phyloP scores from a whole-genome alignment of 2,888 invertebrate genomes.

The Volucella inanis region DNA sequence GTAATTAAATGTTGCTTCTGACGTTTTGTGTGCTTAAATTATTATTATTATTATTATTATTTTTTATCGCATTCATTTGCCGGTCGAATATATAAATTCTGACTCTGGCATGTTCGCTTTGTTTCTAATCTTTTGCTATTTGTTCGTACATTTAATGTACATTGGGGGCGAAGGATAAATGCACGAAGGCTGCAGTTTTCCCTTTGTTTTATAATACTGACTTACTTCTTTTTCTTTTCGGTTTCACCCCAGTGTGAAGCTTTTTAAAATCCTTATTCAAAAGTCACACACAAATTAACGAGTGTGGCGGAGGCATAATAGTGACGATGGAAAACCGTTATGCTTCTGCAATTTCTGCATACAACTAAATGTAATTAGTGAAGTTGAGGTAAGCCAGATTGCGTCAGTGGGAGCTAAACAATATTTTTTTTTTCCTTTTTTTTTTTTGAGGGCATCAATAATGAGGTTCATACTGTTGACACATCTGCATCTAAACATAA shows the following conservation, averaged over 20 bases:
- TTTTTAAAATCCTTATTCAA: conserved; percentile 24
- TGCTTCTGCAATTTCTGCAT: conserved; percentile 57
- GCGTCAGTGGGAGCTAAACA: conserved; percentile 22
- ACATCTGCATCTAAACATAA: too few species aligned
- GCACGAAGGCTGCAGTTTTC: conserved; percentile 18
- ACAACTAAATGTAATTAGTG: conserved; percentile 64
- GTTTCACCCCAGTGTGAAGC: conserved; percentile 2
- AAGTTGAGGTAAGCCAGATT: conserved; percentile 32
- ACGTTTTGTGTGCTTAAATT: conserved; percentile 53
- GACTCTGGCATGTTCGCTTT: conserved; percentile 9
- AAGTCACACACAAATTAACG: conserved; percentile 8
- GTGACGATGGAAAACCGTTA: background rate
- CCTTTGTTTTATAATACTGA: conserved; percentile 18
- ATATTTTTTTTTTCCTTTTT: too few species aligned
- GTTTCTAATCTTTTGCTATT: conserved; percentile 45
- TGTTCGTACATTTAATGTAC: conserved; percentile 45
- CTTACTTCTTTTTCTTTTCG: background rate
- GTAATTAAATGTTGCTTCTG: conserved; percentile 50
- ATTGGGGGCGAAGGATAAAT: conserved; percentile 9
- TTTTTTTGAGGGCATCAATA: conserved; percentile 27
- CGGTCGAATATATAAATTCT: conserved; percentile 37
- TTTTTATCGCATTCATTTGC: conserved; percentile 62
- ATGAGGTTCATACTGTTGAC: too few species aligned
- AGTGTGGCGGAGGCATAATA: background rate
- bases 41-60: conserved; percentile 52